Percentiles rank a stretch among this genome's conserved stretches.
Evolutionary conservation across 2,797 vertebrate species (phyloP).

Genomic region (Huso huso): DNA sequence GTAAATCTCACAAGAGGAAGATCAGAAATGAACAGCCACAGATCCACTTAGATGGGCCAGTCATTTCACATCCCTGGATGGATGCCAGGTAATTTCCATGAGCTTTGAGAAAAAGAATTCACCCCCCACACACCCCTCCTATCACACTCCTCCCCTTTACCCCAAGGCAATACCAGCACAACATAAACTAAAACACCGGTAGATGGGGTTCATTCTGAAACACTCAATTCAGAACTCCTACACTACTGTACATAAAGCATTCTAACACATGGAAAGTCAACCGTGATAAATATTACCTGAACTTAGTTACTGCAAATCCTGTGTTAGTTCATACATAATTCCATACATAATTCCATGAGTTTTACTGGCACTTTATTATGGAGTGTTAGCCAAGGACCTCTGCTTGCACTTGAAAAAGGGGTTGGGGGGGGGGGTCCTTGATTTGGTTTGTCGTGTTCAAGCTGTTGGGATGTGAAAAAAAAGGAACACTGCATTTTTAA

Average conservation of each 20-base stretch:
- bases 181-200: not conserved
- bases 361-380: too few relatives aligned
- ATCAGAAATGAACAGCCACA: constrained; percentile 11
- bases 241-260: too few relatives aligned
- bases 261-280: too few relatives aligned
- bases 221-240: too few relatives aligned
- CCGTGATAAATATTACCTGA: too few relatives aligned
- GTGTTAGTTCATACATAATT: too few relatives aligned
- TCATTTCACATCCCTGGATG: not conserved
- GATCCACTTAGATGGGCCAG: constrained; percentile 9
- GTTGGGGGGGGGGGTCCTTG: not conserved
- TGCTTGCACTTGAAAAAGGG: too few relatives aligned
- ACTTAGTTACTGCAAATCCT: too few relatives aligned
- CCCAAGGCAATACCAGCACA: not conserved
- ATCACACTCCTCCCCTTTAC: not conserved
- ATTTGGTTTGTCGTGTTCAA: not conserved
- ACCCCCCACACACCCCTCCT: not conserved
- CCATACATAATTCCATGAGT: too few relatives aligned
- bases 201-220: too few relatives aligned
- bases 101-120: not conserved
- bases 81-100: constrained; percentile 6
- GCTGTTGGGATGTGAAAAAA: not conserved
- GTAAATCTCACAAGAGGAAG: constrained; percentile 13
- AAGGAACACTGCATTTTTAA: constrained; percentile 18
- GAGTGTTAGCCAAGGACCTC: too few relatives aligned